Percentiles rank a stretch among this genome's conserved stretches.
These are phyloP conservation scores for Euleptes europaea DNA, from an alignment of 2,113 vertebrate genomes.

Conservation along the genomic window DNA sequence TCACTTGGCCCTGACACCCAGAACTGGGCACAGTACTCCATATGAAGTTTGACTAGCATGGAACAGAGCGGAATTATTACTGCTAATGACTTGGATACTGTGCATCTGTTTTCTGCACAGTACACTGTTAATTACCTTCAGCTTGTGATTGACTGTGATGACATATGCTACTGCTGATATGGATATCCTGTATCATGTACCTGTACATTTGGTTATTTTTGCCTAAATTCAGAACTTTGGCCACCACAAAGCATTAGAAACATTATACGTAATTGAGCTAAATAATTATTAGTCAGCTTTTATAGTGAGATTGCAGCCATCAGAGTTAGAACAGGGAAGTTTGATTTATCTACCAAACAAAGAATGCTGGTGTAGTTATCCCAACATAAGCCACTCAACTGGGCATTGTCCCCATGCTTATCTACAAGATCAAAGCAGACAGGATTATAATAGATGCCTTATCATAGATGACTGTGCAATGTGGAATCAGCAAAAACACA, in stretches of 20 bases:
- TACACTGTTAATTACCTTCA: too few species aligned
- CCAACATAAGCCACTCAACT: background rate
- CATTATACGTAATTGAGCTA: background rate
- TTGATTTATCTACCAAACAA: too few species aligned
- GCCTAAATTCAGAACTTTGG: background rate
- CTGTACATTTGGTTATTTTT: too few species aligned
- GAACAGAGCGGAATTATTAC: too few species aligned
- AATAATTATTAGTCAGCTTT: background rate
- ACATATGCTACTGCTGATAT: too few species aligned
- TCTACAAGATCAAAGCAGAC: background rate
- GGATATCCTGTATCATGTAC: too few species aligned
- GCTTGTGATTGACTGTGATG: too few species aligned
- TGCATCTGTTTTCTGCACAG: too few species aligned
- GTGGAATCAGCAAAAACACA: conserved; percentile 26
- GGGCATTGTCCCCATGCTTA: background rate
- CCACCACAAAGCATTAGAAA: background rate
- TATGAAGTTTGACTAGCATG: too few species aligned
- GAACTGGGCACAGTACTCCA: too few species aligned
- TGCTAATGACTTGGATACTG: too few species aligned
- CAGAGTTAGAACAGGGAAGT: background rate
- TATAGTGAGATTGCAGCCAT: background rate
- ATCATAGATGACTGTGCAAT: background rate
- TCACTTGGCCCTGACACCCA: too few species aligned
- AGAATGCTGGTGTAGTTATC: background rate
- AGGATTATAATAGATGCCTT: background rate